phyloP scores from a whole-genome alignment of 2,797 vertebrate genomes.

The Nannoperca obscura region DNA sequence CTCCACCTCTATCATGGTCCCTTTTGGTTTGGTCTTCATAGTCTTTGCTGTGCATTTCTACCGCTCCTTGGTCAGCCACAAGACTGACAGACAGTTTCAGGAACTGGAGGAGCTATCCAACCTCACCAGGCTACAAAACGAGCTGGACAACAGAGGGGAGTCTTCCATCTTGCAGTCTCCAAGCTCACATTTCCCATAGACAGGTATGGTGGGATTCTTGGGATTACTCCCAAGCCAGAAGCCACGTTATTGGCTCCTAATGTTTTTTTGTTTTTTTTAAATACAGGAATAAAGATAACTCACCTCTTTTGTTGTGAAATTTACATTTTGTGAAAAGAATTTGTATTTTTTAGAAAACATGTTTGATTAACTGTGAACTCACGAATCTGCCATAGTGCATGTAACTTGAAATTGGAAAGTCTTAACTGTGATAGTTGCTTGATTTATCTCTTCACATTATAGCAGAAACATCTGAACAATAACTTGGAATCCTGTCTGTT shows the following conservation, averaged over 20 bases:
- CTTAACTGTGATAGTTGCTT: slow-evolving; percentile 56
- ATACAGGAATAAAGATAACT: slow-evolving; percentile 42
- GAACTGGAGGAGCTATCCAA: slow-evolving; percentile 93
- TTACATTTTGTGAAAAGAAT: slow-evolving; percentile 47
- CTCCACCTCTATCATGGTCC: slow-evolving; percentile 97
- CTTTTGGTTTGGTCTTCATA: slow-evolving; percentile 95
- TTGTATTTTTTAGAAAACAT: slow-evolving; percentile 54
- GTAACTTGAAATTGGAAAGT: slow-evolving; percentile 57
- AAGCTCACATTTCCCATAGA: slow-evolving; percentile 89
- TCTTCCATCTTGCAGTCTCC: slow-evolving; percentile 86
- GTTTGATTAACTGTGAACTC: slow-evolving; percentile 63
- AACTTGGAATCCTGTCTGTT: slow-evolving; percentile 52
- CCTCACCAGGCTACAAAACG: slow-evolving; percentile 94
- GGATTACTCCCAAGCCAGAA: slow-evolving; percentile 21
- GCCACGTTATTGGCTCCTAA: slow-evolving; percentile 10
- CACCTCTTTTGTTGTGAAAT: slow-evolving; percentile 55
- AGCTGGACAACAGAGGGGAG: slow-evolving; percentile 93
- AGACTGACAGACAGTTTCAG: slow-evolving; percentile 97
- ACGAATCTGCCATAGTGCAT: slow-evolving; percentile 58
- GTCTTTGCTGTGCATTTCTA: slow-evolving; percentile 98
- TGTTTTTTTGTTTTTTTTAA: slow-evolving; percentile 2
- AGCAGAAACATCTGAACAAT: slow-evolving; percentile 42
- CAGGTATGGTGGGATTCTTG: neutral
- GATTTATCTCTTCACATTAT: slow-evolving; percentile 19
- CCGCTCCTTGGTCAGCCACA: slow-evolving; percentile 97